Percentiles rank a stretch among this genome's conserved stretches.
Evolutionary conservation across 2,888 invertebrate genomes (phyloP).

Genomic region (Chaitophorus viminalis): DNA sequence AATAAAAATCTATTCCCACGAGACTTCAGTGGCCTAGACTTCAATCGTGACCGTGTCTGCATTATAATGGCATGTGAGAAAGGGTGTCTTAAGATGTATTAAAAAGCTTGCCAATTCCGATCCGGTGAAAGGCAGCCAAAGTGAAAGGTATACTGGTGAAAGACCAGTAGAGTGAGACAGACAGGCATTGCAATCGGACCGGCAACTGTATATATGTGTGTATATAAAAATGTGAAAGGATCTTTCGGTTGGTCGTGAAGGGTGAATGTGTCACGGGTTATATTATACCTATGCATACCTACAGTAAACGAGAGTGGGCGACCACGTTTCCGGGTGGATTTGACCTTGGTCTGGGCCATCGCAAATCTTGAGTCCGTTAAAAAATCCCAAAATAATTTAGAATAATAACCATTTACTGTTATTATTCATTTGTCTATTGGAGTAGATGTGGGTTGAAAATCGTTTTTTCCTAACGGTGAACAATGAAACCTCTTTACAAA

Average conservation of each 20-base stretch:
- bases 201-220: background rate
- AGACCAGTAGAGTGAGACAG: conserved; percentile 58
- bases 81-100: conserved; percentile 47
- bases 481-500: background rate
- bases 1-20: conserved; percentile 56
- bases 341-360: conserved; percentile 47
- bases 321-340: conserved; percentile 44
- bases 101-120: conserved; percentile 58
- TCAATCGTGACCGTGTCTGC: conserved; percentile 50
- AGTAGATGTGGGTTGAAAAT: background rate
- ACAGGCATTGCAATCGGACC: conserved; percentile 48
- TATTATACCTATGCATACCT: background rate
- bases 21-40: conserved; percentile 43
- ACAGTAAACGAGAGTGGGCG: conserved; percentile 38
- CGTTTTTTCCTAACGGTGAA: background rate
- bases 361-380: conserved; percentile 16
- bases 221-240: conserved; percentile 59
- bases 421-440: background rate
- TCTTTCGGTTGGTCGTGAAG: conserved; percentile 45
- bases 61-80: conserved; percentile 48
- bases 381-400: background rate
- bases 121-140: conserved; percentile 54
- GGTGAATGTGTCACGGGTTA: conserved; percentile 58
- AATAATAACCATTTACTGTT: background rate
- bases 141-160: conserved; percentile 58